Evolutionary conservation across 1,140 invertebrate genomes (phyloP), one percentile per base, ranked within the genome.

Genomic region (Riptortus pedestris): DNA sequence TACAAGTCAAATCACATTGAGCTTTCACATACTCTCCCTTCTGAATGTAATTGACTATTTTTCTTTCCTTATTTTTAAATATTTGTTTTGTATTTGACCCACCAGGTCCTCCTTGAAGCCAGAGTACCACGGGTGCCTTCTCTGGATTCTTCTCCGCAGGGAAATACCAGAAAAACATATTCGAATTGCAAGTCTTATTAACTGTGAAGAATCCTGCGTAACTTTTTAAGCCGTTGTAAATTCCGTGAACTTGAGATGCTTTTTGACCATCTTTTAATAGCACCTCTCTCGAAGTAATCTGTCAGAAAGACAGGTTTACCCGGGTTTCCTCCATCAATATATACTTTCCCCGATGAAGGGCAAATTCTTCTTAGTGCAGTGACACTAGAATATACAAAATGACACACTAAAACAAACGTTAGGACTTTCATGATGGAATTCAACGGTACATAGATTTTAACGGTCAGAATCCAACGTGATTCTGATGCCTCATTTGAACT

Each of bases 81-180:
- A 11, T 48, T 77, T 79, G 58, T 22, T 20, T 55, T 18, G 43
- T 1, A 79, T 73, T 0, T 80, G 77, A 4, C n/a, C 83, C 82
- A 0, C 91, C 91, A 0, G 91, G 91, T 9, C 87, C 82, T 60
- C 88, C 91, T 77, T 93, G 89, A 1, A 93, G 79, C 91, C 90
- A 93, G 14, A 93, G 72, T 16, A 92, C 75, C 66, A 92, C 80
- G 4, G 71, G 69, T 51, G 76, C 74, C 12, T 72, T 27, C 3
- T 28, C 38, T 29, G 7, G 5, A 11, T 59, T 18, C 3, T 67
- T 74, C 67, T 80, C 75, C 0, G 84, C 77, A 24, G 84, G 83
- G 70, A 88, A 88, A 71, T 83, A 88, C 86, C 86, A 88, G 73
- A 90, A 88, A 72, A 86, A 90, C 66, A 85, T 72, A 73, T 88